Evolutionary conservation across 2,797 vertebrate genomes (phyloP).

Genomic region (Bucorvus abyssinicus): DNA sequence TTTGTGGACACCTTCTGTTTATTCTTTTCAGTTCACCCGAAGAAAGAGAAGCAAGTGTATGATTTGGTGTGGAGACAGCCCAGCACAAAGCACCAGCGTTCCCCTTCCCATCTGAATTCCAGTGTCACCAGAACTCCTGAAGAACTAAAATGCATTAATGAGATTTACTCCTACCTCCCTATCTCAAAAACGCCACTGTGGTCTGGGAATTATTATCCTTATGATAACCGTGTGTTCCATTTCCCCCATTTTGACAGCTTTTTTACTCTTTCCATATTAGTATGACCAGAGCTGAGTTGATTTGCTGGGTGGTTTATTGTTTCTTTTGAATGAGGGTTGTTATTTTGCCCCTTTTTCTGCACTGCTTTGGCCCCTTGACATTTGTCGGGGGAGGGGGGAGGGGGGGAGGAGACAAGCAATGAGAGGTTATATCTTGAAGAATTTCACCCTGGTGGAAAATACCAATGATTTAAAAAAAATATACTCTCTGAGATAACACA

Average conservation of each 20-base stretch:
- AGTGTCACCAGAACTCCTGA: background rate
- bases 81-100: background rate
- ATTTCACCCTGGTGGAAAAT: conserved; percentile 40
- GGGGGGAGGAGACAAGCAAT: background rate
- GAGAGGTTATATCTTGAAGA: background rate
- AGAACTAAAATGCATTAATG: background rate
- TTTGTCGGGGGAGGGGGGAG: background rate
- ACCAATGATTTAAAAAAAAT: conserved; percentile 50
- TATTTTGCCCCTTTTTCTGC: conserved; percentile 9
- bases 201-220: background rate
- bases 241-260: background rate
- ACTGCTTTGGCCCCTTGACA: background rate
- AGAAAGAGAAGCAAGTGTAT: background rate
- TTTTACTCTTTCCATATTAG: background rate
- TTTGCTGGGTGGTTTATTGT: conserved; percentile 6
- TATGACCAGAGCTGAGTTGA: background rate
- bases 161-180: background rate
- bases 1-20: background rate
- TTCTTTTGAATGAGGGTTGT: background rate
- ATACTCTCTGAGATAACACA: conserved; percentile 1
- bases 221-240: background rate
- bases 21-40: background rate
- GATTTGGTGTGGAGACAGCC: background rate
- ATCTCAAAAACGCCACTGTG: background rate
- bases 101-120: background rate